A percentile compares a stretch with the other conserved stretches of the same genome.
Conservation (phyloP, 2,113 vertebrate genomes). For the Megaceryle torquata region DNA sequence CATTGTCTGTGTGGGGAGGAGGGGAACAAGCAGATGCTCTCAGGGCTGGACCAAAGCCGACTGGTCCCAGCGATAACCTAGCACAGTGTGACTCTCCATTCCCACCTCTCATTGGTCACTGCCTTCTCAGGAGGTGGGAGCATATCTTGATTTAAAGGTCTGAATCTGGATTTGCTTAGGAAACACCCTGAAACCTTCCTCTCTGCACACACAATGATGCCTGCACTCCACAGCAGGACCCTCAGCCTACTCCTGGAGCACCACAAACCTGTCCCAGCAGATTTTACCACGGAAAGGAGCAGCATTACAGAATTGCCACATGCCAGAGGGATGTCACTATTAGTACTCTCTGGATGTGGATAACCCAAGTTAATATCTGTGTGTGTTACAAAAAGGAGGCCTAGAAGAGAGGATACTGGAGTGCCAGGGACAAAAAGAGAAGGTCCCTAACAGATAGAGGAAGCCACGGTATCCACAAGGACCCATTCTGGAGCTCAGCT, state of each 20-base stretch:
- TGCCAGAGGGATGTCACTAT: not conserved
- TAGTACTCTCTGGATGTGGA: not conserved
- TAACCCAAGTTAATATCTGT: not conserved
- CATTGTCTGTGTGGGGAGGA: not conserved
- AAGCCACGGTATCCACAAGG: fast-evolving
- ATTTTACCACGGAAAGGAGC: not conserved
- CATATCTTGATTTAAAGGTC: not conserved
- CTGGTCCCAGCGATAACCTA: not conserved
- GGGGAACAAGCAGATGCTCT: not conserved
- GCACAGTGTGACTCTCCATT: not conserved
- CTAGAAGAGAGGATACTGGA: not conserved
- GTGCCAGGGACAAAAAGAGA: not conserved
- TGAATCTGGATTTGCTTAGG: not conserved
- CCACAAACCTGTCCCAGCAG: not conserved
- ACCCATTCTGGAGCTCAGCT: not conserved
- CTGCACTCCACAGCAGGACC: not conserved
- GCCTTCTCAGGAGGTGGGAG: not conserved
- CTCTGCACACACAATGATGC: not conserved
- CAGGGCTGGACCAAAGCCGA: not conserved
- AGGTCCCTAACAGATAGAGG: not conserved
- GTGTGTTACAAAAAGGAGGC: not conserved
- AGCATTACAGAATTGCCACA: not conserved
- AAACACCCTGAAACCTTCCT: not conserved
- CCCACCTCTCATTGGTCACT: not conserved
- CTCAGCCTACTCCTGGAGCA: not conserved